phyloP scores from a whole-genome alignment of 2,797 vertebrate genomes.

The Xiphophorus birchmanni region DNA sequence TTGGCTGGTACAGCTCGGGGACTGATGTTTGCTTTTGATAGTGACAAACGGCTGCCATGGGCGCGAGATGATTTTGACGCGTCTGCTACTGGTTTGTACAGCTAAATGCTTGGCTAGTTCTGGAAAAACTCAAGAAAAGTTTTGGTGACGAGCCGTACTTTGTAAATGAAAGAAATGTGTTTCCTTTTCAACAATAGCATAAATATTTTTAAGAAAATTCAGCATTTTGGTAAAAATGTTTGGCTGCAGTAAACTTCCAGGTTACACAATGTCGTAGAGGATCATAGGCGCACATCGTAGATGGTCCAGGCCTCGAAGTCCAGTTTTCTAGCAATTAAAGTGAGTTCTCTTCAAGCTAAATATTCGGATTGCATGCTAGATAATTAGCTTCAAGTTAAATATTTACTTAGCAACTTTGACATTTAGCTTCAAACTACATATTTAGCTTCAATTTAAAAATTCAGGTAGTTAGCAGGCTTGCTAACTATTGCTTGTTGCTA shows the following conservation, averaged over 20 bases:
- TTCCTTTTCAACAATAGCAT: not conserved
- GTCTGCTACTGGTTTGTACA: conserved; percentile 17
- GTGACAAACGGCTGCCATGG: conserved; percentile 24
- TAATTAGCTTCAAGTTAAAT: no score
- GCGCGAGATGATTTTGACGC: conserved; percentile 22
- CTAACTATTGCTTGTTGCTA: not conserved
- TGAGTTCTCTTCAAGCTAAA: not conserved
- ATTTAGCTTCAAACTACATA: no score
- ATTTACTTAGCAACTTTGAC: no score
- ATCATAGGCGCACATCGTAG: not conserved
- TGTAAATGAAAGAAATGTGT: not conserved
- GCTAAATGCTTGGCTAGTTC: not conserved
- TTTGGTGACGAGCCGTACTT: not conserved
- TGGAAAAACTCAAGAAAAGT: not conserved
- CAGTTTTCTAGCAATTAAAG: no score
- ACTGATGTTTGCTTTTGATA: conserved; percentile 38
- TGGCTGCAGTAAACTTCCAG: not conserved
- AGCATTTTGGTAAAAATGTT: not conserved
- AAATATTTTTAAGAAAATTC: not conserved
- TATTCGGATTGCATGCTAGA: not conserved
- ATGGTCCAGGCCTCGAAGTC: no score
- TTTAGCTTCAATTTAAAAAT: no score
- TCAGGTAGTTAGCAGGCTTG: no score
- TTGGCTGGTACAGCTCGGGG: conserved; percentile 27
- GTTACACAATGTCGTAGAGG: not conserved